These are phyloP conservation scores for Fragum fragum DNA, from an alignment of 2,888 invertebrate genomes.

Conservation along the genomic window DNA sequence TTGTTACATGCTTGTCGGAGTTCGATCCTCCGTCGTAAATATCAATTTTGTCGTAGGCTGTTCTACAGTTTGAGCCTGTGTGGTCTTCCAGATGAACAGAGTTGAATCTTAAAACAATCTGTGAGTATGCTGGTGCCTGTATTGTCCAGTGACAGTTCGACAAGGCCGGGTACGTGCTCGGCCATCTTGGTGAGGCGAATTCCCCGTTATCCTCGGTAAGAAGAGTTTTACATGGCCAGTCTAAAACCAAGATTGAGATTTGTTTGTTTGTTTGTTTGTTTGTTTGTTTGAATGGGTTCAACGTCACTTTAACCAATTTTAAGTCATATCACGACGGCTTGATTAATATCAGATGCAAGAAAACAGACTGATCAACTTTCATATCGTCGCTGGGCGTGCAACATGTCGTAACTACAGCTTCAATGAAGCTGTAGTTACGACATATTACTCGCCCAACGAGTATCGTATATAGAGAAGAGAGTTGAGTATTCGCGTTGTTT, in stretches of 20 bases:
- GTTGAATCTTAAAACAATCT: slow-evolving; percentile 77
- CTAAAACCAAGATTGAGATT: slow-evolving; percentile 61
- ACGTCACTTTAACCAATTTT: no score
- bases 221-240: slow-evolving; percentile 83
- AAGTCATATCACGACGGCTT: no score
- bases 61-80: slow-evolving; percentile 73
- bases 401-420: no score
- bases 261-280: no score
- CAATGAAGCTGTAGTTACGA: no score
- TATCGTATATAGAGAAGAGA: no score
- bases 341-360: no score
- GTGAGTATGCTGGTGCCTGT: slow-evolving; percentile 72
- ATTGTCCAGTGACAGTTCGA: slow-evolving; percentile 81
- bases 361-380: no score
- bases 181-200: slow-evolving; percentile 84
- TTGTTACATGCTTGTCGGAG: slow-evolving; percentile 55
- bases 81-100: slow-evolving; percentile 82
- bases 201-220: slow-evolving; percentile 79
- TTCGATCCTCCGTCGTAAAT: slow-evolving; percentile 72
- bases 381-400: no score
- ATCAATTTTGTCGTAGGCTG: slow-evolving; percentile 76
- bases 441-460: no score
- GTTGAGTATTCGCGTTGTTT: no score
- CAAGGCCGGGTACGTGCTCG: slow-evolving; percentile 77
- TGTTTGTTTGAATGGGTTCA: no score